A percentile compares a stretch with the other conserved stretches of the same genome.
These are phyloP conservation scores for Drosophila birchii DNA, from an alignment of 2,888 invertebrate genomes.

Conservation along the genomic window DNA sequence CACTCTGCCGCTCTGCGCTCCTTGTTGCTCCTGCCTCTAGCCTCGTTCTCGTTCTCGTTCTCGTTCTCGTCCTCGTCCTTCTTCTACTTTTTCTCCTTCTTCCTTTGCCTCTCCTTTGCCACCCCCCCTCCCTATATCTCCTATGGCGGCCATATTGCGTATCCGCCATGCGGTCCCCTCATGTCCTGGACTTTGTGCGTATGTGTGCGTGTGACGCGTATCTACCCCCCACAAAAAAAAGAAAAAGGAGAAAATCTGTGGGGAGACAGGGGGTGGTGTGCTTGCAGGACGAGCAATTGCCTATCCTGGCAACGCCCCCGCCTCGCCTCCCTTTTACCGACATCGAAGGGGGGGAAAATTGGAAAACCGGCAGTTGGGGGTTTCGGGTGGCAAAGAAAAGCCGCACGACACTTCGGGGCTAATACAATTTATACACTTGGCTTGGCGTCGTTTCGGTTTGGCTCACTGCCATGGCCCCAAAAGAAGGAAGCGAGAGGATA, in stretches of 20 bases:
- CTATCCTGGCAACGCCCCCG: slow-evolving; percentile 48
- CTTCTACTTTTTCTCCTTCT: neutral
- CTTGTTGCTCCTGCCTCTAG: slow-evolving; percentile 2
- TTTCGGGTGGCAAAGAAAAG: slow-evolving; percentile 47
- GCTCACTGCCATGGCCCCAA: slow-evolving; percentile 66
- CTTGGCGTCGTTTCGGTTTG: slow-evolving; percentile 76
- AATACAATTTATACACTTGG: slow-evolving; percentile 81
- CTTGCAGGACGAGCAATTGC: slow-evolving; percentile 56
- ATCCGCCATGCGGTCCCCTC: slow-evolving; percentile 27
- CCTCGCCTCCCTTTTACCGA: neutral
- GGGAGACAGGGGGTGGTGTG: neutral
- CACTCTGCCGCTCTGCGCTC: neutral
- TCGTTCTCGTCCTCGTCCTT: neutral
- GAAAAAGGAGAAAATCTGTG: neutral
- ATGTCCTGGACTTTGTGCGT: slow-evolving; percentile 26
- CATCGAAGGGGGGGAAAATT: neutral
- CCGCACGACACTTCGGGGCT: slow-evolving; percentile 76
- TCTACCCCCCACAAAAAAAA: slow-evolving; percentile 59
- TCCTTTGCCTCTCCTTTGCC: neutral
- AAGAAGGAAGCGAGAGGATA: neutral
- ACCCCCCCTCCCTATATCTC: neutral
- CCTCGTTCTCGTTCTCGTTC: no score
- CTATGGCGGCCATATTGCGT: slow-evolving; percentile 69
- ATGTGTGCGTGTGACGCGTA: slow-evolving; percentile 65
- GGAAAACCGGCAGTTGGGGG: slow-evolving; percentile 1